A percentile compares a stretch with the other conserved stretches of the same genome.
Evolutionary conservation across 1,140 invertebrate species (phyloP).

Genomic region (Ephestia elutella): DNA sequence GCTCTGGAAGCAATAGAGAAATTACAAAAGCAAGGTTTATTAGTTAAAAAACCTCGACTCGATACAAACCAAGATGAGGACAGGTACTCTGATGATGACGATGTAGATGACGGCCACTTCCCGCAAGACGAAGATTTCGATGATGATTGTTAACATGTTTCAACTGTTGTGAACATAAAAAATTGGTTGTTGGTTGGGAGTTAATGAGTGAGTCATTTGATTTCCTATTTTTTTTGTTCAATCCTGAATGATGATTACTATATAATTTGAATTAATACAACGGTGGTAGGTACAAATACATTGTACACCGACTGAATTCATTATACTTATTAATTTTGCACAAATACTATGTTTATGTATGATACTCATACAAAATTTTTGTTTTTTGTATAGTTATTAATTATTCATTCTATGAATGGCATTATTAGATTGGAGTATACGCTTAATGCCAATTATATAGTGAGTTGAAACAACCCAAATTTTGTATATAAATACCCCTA

Average conservation of each 20-base stretch:
- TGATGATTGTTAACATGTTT: not conserved
- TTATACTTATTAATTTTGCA: not conserved
- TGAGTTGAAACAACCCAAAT: too few relatives aligned
- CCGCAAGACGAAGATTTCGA: slow-evolving; percentile 10
- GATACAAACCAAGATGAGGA: slow-evolving; percentile 21
- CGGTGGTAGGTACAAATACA: too few relatives aligned
- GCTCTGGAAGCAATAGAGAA: slow-evolving; percentile 59
- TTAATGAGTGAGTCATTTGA: too few relatives aligned
- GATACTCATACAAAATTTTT: not conserved
- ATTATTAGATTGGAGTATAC: too few relatives aligned
- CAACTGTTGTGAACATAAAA: not conserved
- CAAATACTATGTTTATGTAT: not conserved
- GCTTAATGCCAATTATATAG: too few relatives aligned
- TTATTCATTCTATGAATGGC: too few relatives aligned
- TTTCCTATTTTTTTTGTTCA: too few relatives aligned
- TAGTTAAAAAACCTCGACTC: slow-evolving; percentile 57
- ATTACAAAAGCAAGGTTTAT: slow-evolving; percentile 58
- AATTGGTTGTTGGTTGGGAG: not conserved
- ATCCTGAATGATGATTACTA: too few relatives aligned
- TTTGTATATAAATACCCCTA: too few relatives aligned
- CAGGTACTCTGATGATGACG: slow-evolving; percentile 30
- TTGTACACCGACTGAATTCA: too few relatives aligned
- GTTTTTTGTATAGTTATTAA: too few relatives aligned
- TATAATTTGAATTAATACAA: too few relatives aligned
- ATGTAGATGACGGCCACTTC: slow-evolving; percentile 11